Base-by-base conservation (phyloP, 2,113 vertebrate species). In the Silurus glanis region DNA sequence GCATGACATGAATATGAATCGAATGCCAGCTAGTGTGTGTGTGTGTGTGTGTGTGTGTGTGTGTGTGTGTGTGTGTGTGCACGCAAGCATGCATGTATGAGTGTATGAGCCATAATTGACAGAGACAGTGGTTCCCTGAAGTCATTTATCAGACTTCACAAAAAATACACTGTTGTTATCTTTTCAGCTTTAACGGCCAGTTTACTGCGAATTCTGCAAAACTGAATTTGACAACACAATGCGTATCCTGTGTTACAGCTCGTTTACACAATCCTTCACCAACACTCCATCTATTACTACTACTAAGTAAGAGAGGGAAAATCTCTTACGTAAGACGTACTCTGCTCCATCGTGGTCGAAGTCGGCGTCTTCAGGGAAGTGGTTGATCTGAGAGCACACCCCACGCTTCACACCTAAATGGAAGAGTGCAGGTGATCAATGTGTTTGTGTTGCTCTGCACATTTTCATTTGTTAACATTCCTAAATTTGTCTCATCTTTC, bases 331-430 rank as follows among this genome's bases (percentile, higher is more conserved):
- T 90, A 97, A 93, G 90, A 98, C 95, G 84, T 98, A 97, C 94
- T 98, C 97, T 37, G 97, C 96, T 84, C 97, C 97, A 87, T 98
- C 97, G 53, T 97, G 97, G 93, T 98, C 97, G 81, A 97, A 98
- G 93, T 98, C 97, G 56, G 96, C 97, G 78, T 98, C 97, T 91
- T 98, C 97, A 19, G 97, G 97, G 91, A 98, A 97, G 88, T 98
- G 97, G 92, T 98, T 98, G 90, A 98, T 98, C 94, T 97, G 97
- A 84, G 96, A 96, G 86, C 97, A 98, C 83, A 97, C 94, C 23
- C 97, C 97, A 93, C 97, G 92, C 92, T 96, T 97, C 91, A 97
- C 91, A 86, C 97, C 97, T 98, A 92, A 71, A 91, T 91, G 49
- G 45, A 47, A 76, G 86, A n/a, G 88, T 21, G 88, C 19, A 82